These are phyloP conservation scores for Apus apus DNA, from an alignment of 2,113 vertebrate genomes.

Conservation along the genomic window DNA sequence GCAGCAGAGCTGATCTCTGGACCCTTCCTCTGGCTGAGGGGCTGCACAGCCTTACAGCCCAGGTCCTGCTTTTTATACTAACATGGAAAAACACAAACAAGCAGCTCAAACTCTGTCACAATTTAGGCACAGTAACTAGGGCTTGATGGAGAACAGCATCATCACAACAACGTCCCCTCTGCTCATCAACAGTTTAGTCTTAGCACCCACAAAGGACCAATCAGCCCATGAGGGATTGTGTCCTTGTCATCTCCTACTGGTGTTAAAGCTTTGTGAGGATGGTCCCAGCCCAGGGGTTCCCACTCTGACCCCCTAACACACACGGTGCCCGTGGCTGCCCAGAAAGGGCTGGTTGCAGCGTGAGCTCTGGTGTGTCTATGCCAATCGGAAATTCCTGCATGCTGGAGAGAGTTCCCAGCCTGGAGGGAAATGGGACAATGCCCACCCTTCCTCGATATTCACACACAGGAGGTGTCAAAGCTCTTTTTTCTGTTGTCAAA, in stretches of 20 bases:
- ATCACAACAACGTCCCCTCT: background rate
- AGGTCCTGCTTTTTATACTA: background rate
- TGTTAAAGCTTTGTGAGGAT: background rate
- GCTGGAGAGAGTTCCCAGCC: background rate
- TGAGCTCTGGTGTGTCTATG: fast-evolving
- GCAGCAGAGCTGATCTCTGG: background rate
- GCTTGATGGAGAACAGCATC: background rate
- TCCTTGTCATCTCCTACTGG: background rate
- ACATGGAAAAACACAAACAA: background rate
- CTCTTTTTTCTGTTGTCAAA: background rate
- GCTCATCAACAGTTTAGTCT: background rate
- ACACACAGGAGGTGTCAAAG: background rate
- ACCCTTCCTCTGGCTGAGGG: background rate
- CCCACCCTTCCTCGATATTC: background rate
- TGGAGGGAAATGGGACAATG: background rate
- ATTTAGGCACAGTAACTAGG: background rate
- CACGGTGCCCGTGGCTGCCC: fast-evolving
- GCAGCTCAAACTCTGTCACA: background rate
- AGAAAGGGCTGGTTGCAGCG: fast-evolving
- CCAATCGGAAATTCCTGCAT: background rate
- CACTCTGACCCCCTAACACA: background rate
- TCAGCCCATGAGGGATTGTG: background rate
- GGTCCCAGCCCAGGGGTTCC: background rate
- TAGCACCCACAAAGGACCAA: fast-evolving
- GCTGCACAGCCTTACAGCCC: background rate